Percentiles rank a stretch among this genome's conserved stretches.
Evolutionary conservation across 37 sponge, comb jelly and placozoan genomes (phyloP).

Genomic region (Diacarnus erythraeanus): DNA sequence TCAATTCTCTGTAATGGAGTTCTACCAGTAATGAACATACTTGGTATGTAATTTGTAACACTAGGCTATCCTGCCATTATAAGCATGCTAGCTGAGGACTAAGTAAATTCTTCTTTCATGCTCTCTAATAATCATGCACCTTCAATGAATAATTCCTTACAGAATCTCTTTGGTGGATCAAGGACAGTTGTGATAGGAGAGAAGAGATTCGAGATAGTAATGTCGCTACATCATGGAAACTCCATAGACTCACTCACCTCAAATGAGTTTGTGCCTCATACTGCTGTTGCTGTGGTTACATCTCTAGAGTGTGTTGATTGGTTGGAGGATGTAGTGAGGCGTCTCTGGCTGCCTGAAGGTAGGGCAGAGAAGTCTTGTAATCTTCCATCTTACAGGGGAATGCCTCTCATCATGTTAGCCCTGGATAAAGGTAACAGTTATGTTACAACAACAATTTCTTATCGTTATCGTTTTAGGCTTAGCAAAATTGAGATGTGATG

Average conservation of each 20-base stretch:
- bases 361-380: background rate
- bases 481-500: no score
- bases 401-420: conserved; percentile 60
- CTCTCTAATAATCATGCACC: no score
- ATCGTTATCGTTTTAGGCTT: no score
- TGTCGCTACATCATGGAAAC: conserved; percentile 9
- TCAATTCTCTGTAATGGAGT: no score
- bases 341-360: conserved; percentile 21
- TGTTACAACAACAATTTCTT: no score
- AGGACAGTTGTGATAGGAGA: conserved; percentile 5
- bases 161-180: conserved; percentile 13
- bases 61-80: no score
- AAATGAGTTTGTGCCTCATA: conserved; percentile 36
- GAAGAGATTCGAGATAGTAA: conserved; percentile 12
- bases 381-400: conserved; percentile 37
- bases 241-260: conserved; percentile 12
- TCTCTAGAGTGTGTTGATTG: conserved; percentile 46
- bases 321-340: conserved; percentile 21
- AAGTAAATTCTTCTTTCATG: no score
- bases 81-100: no score
- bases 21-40: no score
- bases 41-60: no score
- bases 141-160: no score
- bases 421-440: conserved; percentile 26
- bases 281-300: conserved; percentile 39